These are phyloP conservation scores for Enteromius unitaeniatus DNA, from an alignment of 2,797 vertebrate species.

Conservation along the genomic window DNA sequence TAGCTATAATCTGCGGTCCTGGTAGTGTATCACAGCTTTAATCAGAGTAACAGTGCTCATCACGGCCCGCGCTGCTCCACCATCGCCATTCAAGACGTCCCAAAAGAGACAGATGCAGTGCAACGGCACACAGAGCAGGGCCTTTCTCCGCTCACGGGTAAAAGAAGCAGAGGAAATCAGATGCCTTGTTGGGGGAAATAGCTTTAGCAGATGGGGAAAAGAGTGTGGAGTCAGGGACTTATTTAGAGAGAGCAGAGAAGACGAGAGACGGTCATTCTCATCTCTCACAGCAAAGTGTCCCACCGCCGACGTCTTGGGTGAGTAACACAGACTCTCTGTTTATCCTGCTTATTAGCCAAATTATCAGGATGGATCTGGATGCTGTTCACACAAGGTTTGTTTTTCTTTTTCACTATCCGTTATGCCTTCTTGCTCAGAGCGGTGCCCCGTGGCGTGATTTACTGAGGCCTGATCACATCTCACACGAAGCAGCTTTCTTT, in stretches of 20 bases:
- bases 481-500: neutral
- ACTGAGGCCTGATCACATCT: neutral
- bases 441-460: neutral
- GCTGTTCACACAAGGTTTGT: neutral
- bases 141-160: conserved; percentile 67
- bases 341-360: conserved; percentile 10
- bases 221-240: conserved; percentile 58
- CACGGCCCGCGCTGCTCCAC: neutral
- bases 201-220: conserved; percentile 88
- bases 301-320: conserved; percentile 31
- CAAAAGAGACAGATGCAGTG: conserved; percentile 50
- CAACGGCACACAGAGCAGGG: conserved; percentile 62
- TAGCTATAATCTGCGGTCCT: neutral
- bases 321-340: conserved; percentile 35
- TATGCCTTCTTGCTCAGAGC: neutral
- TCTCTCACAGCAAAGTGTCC: conserved; percentile 3
- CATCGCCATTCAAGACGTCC: conserved; percentile 5
- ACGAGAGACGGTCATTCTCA: conserved; percentile 38
- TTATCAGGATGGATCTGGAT: neutral
- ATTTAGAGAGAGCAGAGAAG: conserved; percentile 35
- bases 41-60: conserved; percentile 17
- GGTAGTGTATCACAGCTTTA: conserved; percentile 6
- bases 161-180: conserved; percentile 89
- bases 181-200: conserved; percentile 92
- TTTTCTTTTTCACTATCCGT: conserved; percentile 18